Percentiles rank a stretch among this genome's conserved stretches.
These are phyloP conservation scores for Unio delphinus DNA, from an alignment of 2,888 invertebrate genomes.

Conservation along the genomic window DNA sequence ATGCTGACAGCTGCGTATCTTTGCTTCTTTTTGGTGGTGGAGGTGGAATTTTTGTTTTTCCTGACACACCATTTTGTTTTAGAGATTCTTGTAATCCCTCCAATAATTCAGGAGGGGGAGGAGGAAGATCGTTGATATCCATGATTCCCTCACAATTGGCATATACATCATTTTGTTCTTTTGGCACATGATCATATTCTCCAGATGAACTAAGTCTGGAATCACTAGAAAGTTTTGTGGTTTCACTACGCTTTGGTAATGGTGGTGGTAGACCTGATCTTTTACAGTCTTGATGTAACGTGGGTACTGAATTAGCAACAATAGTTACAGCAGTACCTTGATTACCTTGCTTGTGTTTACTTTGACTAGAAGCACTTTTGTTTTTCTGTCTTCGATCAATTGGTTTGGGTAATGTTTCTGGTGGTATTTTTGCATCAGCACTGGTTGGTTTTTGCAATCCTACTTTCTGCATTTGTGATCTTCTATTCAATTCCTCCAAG, in stretches of 20 bases:
- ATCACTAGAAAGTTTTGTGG: slow-evolving; percentile 51
- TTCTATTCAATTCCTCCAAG: slow-evolving; percentile 50
- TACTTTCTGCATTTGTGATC: slow-evolving; percentile 30
- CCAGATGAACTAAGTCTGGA: slow-evolving; percentile 18
- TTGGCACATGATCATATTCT: slow-evolving; percentile 29
- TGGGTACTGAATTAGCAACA: neutral
- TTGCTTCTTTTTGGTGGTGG: slow-evolving; percentile 62
- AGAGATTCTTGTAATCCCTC: slow-evolving; percentile 32
- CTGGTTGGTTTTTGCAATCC: slow-evolving; percentile 6
- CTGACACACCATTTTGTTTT: slow-evolving; percentile 11
- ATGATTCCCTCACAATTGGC: slow-evolving; percentile 59
- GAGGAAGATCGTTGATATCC: slow-evolving; percentile 65
- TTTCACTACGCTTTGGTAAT: slow-evolving; percentile 61
- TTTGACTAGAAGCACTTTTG: slow-evolving; percentile 22
- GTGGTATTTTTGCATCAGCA: slow-evolving; percentile 24
- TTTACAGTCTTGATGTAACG: too few relatives aligned
- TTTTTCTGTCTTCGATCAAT: slow-evolving; percentile 26
- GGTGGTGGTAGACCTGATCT: slow-evolving; percentile 47
- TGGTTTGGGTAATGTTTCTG: slow-evolving; percentile 44
- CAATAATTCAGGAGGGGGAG: slow-evolving; percentile 65
- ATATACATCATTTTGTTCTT: slow-evolving; percentile 45
- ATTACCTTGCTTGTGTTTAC: slow-evolving; percentile 12
- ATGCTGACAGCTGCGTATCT: slow-evolving; percentile 55
- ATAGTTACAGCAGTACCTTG: slow-evolving; percentile 2
- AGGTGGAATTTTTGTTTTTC: slow-evolving; percentile 47